Conservation (phyloP, 2,113 vertebrate genomes). For the Hydropotes inermis region DNA sequence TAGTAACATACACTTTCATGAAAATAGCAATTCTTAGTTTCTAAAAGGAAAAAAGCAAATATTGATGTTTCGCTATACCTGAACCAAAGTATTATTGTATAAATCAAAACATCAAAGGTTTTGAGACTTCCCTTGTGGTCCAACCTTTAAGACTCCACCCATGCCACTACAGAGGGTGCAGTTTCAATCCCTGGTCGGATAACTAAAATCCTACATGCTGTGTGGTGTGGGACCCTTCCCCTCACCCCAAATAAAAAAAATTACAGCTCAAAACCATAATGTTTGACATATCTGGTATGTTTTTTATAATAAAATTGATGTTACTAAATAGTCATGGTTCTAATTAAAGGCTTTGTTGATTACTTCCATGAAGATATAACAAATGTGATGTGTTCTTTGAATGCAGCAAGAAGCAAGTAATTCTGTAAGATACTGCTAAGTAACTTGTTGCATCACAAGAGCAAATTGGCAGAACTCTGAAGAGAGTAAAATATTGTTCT, state of each 20-base stretch:
- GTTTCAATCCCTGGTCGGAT: not conserved
- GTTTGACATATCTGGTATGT: not conserved
- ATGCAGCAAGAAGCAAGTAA: not conserved
- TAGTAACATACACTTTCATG: not conserved
- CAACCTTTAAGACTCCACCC: not conserved
- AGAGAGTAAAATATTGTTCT: not conserved
- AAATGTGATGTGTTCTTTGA: not conserved
- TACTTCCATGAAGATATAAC: not conserved
- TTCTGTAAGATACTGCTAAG: not conserved
- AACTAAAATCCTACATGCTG: not conserved
- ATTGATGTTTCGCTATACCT: not conserved
- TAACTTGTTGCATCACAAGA: not conserved
- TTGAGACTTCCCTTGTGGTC: not conserved
- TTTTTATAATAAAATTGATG: not conserved
- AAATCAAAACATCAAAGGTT: not conserved
- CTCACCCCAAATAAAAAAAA: not conserved
- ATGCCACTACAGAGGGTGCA: not conserved
- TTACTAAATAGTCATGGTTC: not conserved
- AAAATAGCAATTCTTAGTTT: not conserved
- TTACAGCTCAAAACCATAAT: not conserved
- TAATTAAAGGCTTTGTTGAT: not conserved
- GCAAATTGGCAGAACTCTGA: not conserved
- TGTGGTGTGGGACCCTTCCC: not conserved
- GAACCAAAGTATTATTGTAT: not conserved
- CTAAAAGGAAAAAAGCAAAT: not conserved